A percentile compares a stretch with the other conserved stretches of the same genome.
phyloP scores from a whole-genome alignment of 2,797 vertebrate genomes.

The Linurgus olivaceus region DNA sequence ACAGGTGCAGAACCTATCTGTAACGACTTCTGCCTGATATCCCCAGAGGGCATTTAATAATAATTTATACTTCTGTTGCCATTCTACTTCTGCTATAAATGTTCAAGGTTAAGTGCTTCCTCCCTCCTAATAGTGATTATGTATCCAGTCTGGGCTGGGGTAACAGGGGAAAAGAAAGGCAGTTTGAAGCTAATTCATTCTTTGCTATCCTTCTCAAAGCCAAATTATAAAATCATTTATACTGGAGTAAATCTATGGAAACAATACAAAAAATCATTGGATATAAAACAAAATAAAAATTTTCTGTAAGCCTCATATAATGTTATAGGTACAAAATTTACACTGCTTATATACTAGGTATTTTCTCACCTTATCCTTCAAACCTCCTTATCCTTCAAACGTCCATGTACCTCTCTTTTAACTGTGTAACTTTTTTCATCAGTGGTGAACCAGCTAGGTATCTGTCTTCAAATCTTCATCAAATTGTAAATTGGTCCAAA shows the following conservation, averaged over 20 bases:
- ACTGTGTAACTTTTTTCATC: not conserved
- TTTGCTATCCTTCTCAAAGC: not conserved
- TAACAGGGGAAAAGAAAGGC: not conserved
- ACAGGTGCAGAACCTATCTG: not conserved
- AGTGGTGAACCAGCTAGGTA: not conserved
- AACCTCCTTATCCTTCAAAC: not conserved
- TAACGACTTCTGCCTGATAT: not conserved
- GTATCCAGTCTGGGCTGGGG: not conserved
- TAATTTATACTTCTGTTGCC: constrained; percentile 21
- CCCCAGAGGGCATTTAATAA: constrained; percentile 9
- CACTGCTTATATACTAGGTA: not conserved
- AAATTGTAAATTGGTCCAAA: not conserved
- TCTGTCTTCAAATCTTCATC: not conserved
- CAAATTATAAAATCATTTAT: not conserved
- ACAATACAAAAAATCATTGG: not conserved
- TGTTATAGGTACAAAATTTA: not conserved
- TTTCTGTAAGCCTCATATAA: not conserved
- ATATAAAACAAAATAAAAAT: not conserved
- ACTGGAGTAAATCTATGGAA: not conserved
- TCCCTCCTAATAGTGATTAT: not conserved
- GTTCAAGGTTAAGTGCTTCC: constrained; percentile 23
- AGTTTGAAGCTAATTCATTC: not conserved
- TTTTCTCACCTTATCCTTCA: not conserved
- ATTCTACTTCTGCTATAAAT: constrained; percentile 22
- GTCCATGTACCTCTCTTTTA: not conserved